phyloP scores from a whole-genome alignment of 2,888 invertebrate genomes.

The Agrilus cyanescens region DNA sequence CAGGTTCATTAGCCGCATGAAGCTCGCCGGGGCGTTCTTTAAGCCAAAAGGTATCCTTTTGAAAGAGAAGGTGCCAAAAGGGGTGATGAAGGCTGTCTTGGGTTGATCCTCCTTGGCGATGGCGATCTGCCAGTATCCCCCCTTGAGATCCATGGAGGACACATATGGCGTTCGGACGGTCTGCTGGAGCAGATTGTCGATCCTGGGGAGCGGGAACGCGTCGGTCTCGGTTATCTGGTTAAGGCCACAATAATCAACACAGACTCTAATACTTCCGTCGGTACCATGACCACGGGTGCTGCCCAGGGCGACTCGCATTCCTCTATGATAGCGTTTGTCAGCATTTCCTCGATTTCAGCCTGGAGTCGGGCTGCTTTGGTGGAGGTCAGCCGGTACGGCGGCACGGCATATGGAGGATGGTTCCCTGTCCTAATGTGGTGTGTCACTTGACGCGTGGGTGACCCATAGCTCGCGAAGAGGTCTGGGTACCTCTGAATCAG shows the following conservation, averaged over 20 bases:
- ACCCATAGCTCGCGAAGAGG: slow-evolving; percentile 1
- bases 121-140: no score
- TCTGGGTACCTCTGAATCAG: no score
- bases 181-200: slow-evolving; percentile 10
- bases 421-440: slow-evolving; percentile 22
- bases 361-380: slow-evolving; percentile 14
- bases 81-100: no score
- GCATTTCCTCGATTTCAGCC: slow-evolving; percentile 21
- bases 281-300: slow-evolving; percentile 26
- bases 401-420: slow-evolving; percentile 22
- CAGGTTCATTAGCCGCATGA: no score
- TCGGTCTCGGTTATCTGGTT: slow-evolving; percentile 6
- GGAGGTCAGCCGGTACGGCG: slow-evolving; percentile 24
- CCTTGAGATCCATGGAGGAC: no score
- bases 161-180: no score
- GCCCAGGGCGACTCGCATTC: slow-evolving; percentile 30
- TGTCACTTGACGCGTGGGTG: slow-evolving; percentile 3
- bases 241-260: slow-evolving; percentile 24
- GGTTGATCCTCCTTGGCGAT: no score
- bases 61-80: no score
- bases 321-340: slow-evolving; percentile 24
- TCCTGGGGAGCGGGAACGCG: slow-evolving; percentile 10
- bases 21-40: no score
- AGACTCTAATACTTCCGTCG: slow-evolving; percentile 22
- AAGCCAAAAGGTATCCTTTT: no score